Evolutionary conservation across 2,888 invertebrate genomes (phyloP), one percentile per base, ranked within the genome.

Genomic region (Caenorhabditis angaria): DNA sequence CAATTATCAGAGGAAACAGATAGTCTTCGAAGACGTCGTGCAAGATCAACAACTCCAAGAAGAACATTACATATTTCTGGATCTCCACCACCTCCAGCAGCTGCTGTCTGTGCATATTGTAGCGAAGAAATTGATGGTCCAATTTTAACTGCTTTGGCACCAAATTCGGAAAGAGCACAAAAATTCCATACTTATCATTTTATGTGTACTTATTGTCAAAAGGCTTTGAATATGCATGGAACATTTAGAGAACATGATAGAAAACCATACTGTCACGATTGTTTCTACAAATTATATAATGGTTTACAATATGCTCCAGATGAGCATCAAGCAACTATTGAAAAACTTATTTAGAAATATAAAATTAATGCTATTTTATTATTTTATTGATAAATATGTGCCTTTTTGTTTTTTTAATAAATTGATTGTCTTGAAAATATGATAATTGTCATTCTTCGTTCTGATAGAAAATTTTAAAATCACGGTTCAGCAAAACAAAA

Each of bases 101-200:
- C 80, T 6, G 80, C 83, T 8, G 76, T 86, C 47, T 87, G 87
- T 61, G 86, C 86, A 25, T 87, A 82, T 58, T 87, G 87, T 61
- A 76, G 73, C 54, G 81, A 86, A 65, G 72, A 79, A 60, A 82
- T 82, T 41, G 76, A 78, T 54, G 82, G 81, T 0, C 72, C 80
- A 1, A 83, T 85, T 69, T 76, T 87, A 65, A 87, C 87, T 0
- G 87, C 87, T 10, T 70, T 87, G 63, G 87, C 87, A 8, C 87
- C 87, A 8, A 87, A 87, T 88, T 97, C 97, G 0, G 97, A 97
- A 77, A 95, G 97, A 95, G 96, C 95, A 90, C 91, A 94, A 84
- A 97, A 97, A 90, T 99, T 95, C 91, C 99, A 99, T 89, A 97
- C 97, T 0, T 97, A 97, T 88, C 97, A 97, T 90, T 85, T 85